phyloP scores from a whole-genome alignment of 2,888 invertebrate genomes.

The Megamerina dolium region DNA sequence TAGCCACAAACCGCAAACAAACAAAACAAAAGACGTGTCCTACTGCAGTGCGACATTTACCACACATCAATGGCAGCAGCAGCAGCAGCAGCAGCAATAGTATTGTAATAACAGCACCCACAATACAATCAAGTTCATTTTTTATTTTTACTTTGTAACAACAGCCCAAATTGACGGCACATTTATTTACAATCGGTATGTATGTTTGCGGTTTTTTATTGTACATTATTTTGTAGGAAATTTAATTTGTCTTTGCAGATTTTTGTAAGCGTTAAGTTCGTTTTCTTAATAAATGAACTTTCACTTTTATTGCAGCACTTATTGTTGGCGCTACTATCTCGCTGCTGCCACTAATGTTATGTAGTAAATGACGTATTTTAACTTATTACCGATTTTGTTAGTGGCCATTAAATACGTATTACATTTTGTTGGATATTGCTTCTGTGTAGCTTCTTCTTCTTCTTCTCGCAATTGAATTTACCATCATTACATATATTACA shows the following conservation, averaged over 20 bases:
- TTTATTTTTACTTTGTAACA: no score
- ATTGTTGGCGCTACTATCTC: not conserved
- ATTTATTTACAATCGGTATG: no score
- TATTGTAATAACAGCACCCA: no score
- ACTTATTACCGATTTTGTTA: no score
- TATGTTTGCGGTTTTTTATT: no score
- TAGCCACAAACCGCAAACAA: constrained; percentile 8
- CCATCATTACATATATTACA: constrained; percentile 19
- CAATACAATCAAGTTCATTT: no score
- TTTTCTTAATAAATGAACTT: constrained; percentile 34
- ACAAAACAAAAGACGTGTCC: constrained; percentile 12
- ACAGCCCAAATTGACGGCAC: no score
- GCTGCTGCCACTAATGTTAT: constrained; percentile 1
- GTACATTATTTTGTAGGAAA: no score
- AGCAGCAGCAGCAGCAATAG: constrained; percentile 5
- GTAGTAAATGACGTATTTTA: constrained; percentile 1
- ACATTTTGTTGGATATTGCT: not conserved
- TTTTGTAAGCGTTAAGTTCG: no score
- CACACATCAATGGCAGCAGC: not conserved
- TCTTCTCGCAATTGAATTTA: not conserved
- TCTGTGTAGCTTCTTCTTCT: not conserved
- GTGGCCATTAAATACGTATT: no score
- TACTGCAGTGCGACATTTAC: constrained; percentile 21
- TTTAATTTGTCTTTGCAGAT: no score
- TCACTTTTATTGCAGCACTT: constrained; percentile 30